Conservation (phyloP, 2,797 vertebrate genomes). For the Falco concolor region DNA sequence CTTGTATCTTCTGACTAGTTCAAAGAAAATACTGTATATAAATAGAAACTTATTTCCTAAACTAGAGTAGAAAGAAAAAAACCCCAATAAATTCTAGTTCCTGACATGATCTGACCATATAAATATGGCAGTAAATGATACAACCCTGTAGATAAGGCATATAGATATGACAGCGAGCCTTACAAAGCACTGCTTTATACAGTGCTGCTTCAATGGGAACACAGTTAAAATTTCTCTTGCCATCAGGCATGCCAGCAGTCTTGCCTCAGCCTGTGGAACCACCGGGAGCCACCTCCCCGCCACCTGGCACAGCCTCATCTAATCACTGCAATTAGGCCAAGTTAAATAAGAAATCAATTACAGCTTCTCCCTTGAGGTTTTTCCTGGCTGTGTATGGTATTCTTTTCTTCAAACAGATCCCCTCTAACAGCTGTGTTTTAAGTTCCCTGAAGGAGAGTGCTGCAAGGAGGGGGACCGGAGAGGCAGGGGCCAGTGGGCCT, state of each 20-base stretch:
- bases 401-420: background rate
- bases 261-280: background rate
- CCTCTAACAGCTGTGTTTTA: background rate
- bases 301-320: background rate
- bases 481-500: background rate
- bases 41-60: background rate
- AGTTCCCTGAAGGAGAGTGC: background rate
- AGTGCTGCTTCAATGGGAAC: background rate
- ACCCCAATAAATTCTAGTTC: background rate
- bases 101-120: background rate
- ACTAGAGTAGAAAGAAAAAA: background rate
- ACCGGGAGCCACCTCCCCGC: accelerated
- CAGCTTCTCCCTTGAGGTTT: background rate
- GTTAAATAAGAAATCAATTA: background rate
- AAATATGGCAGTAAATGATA: background rate
- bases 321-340: background rate
- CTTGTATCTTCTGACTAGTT: background rate
- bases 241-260: background rate
- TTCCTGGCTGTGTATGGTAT: background rate
- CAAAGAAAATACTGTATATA: background rate
- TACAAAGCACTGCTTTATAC: background rate
- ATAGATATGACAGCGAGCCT: background rate
- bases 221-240: background rate
- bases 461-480: background rate
- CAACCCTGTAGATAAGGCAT: background rate